These are phyloP conservation scores for Drosophila aldrichi DNA, from an alignment of 2,888 invertebrate species.

Conservation along the genomic window DNA sequence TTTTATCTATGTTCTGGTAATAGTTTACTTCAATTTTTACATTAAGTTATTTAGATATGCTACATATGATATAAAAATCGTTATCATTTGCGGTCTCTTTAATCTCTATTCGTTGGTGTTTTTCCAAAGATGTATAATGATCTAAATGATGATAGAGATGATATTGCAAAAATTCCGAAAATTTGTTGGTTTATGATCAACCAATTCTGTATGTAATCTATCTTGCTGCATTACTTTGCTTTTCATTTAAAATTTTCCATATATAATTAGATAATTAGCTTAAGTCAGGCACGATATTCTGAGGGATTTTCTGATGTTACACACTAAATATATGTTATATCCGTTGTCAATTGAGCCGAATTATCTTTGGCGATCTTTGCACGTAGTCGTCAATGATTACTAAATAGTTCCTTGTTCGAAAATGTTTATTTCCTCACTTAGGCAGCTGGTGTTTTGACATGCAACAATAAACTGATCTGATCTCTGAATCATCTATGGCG, in stretches of 20 bases:
- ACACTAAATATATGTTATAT: background rate
- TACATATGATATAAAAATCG: too few relatives aligned
- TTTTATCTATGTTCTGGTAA: too few relatives aligned
- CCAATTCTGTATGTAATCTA: background rate
- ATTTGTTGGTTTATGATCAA: too few relatives aligned
- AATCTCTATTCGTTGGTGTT: background rate
- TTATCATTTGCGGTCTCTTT: background rate
- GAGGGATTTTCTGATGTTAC: background rate
- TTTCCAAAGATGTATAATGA: background rate
- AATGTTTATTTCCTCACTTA: conserved; percentile 34
- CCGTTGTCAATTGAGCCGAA: conserved; percentile 1
- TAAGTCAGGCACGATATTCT: background rate
- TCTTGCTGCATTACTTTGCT: background rate
- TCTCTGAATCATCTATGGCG: conserved; percentile 38
- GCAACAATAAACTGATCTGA: conserved; percentile 33
- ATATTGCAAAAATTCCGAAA: background rate
- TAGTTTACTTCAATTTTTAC: too few relatives aligned
- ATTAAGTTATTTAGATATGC: background rate
- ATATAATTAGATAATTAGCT: background rate
- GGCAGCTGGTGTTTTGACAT: conserved; percentile 16
- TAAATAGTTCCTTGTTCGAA: conserved; percentile 47
- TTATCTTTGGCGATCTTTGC: conserved; percentile 43
- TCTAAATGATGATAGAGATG: background rate
- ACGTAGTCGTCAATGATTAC: conserved; percentile 36
- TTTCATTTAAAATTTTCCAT: background rate